These are phyloP conservation scores for Clupea harengus DNA, from an alignment of 2,113 vertebrate species.

Conservation along the genomic window DNA sequence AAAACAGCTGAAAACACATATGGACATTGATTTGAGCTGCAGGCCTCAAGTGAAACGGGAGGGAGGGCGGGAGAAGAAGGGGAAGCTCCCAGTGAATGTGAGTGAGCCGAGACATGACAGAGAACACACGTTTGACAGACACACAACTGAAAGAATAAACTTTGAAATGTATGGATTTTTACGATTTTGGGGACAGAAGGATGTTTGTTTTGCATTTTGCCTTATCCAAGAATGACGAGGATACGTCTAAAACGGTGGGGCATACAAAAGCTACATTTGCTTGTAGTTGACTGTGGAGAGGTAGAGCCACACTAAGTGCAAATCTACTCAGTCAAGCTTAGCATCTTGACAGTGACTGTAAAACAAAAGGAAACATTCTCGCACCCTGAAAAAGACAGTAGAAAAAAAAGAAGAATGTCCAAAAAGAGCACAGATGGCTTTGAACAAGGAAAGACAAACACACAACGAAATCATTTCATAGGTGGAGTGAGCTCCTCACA, in stretches of 20 bases:
- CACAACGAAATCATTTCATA: not conserved
- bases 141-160: slow-evolving; percentile 56
- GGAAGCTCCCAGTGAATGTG: slow-evolving; percentile 44
- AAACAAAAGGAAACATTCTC: not conserved
- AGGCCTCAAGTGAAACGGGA: slow-evolving; percentile 70
- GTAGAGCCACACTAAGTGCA: too few species aligned
- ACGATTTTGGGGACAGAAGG: not conserved
- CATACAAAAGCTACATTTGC: not conserved
- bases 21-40: slow-evolving; percentile 76
- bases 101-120: slow-evolving; percentile 45
- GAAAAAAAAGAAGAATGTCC: not conserved
- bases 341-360: not conserved
- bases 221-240: not conserved
- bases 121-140: slow-evolving; percentile 33
- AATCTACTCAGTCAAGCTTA: not conserved
- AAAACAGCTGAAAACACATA: slow-evolving; percentile 73
- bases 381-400: not conserved
- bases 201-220: slow-evolving; percentile 4
- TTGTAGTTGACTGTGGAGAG: not conserved
- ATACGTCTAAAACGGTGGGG: not conserved
- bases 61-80: slow-evolving; percentile 59
- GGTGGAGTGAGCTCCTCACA: not conserved
- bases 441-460: not conserved
- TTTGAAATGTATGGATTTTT: slow-evolving; percentile 19
- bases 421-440: too few species aligned